These are phyloP conservation scores for Luscinia luscinia DNA, from an alignment of 2,797 vertebrate genomes.

Conservation along the genomic window DNA sequence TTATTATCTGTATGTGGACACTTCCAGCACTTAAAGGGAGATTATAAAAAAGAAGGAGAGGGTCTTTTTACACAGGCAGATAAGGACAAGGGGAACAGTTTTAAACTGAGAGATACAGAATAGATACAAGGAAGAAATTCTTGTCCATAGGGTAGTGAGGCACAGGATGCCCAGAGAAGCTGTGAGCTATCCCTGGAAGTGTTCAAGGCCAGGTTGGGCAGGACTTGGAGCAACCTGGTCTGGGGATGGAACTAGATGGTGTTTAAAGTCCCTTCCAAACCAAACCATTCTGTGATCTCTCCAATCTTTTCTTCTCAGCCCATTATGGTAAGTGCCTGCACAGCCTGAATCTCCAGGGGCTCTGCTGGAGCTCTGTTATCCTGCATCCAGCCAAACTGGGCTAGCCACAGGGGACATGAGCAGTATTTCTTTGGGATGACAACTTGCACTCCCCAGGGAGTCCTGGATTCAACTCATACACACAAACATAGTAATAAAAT, in stretches of 20 bases:
- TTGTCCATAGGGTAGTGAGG: not conserved
- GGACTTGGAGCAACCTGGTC: not conserved
- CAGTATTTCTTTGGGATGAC: not conserved
- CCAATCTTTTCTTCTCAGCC: not conserved
- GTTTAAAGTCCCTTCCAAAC: not conserved
- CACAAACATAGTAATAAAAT: not conserved
- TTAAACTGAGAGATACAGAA: not conserved
- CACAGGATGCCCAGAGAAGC: not conserved
- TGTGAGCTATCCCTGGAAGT: not conserved
- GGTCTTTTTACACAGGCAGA: not conserved
- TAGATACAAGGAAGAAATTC: not conserved
- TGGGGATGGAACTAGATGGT: not conserved
- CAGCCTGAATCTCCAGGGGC: not conserved
- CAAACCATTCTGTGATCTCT: not conserved
- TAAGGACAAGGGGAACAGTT: not conserved
- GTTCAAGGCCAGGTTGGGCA: not conserved
- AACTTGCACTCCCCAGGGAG: not conserved
- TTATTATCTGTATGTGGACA: not conserved
- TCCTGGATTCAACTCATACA: not conserved
- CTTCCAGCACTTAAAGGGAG: not conserved
- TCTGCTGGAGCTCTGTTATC: not conserved
- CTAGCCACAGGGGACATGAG: rapidly evolving
- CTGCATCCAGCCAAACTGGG: not conserved
- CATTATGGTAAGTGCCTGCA: not conserved
- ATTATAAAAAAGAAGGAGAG: not conserved